These are phyloP conservation scores for Sebastes schlegelii DNA, from an alignment of 2,113 vertebrate genomes.

Conservation along the genomic window DNA sequence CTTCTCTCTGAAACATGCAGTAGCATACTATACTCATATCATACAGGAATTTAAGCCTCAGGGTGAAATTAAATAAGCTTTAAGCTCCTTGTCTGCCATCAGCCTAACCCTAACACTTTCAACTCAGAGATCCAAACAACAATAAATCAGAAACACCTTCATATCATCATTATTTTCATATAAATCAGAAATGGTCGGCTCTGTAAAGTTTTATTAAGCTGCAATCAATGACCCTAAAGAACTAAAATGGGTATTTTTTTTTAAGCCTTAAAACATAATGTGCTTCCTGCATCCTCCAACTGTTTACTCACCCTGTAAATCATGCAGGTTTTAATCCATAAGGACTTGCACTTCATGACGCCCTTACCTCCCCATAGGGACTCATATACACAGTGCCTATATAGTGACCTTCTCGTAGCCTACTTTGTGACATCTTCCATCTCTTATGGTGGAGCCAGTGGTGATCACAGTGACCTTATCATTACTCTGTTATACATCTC, in stretches of 20 bases:
- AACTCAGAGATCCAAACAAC: not conserved
- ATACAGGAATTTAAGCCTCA: not conserved
- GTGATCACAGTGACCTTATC: conserved; percentile 21
- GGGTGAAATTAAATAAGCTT: not conserved
- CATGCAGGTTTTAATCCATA: not conserved
- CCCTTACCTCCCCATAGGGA: not conserved
- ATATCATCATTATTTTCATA: not conserved
- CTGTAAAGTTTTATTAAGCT: not conserved
- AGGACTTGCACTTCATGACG: not conserved
- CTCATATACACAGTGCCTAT: not conserved
- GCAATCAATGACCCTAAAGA: not conserved
- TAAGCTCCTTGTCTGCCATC: not conserved
- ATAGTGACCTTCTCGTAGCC: not conserved
- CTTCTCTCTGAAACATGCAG: not conserved
- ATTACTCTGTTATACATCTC: not conserved
- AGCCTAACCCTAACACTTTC: not conserved
- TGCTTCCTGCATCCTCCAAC: not conserved
- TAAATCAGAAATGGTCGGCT: not conserved
- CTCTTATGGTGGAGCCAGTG: not conserved
- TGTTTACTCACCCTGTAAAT: not conserved
- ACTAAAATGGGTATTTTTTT: not conserved
- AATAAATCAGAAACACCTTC: not conserved
- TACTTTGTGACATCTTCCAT: not conserved
- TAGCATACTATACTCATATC: not conserved
- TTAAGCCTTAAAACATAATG: not conserved